These are phyloP conservation scores for Myopa testacea DNA, from an alignment of 2,888 invertebrate species.

Conservation along the genomic window DNA sequence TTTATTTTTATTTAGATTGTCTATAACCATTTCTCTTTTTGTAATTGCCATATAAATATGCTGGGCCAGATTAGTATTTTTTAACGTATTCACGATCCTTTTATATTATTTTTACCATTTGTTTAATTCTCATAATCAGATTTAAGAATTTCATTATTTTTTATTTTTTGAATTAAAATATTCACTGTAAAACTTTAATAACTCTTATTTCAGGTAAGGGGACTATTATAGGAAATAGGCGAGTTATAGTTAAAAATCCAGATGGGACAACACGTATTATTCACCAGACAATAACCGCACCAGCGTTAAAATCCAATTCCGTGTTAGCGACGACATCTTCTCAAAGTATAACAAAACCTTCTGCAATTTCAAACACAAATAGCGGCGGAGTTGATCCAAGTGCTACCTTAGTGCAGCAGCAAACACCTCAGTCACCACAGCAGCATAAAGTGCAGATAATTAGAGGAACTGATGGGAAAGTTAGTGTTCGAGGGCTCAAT, in stretches of 20 bases:
- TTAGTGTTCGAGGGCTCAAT: slow-evolving; percentile 90
- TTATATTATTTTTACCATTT: too few relatives aligned
- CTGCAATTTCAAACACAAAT: slow-evolving; percentile 20
- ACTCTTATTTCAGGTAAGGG: slow-evolving; percentile 50
- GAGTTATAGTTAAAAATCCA: slow-evolving; percentile 69
- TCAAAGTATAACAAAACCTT: slow-evolving; percentile 65
- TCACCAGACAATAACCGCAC: slow-evolving; percentile 74
- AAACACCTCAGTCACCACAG: slow-evolving; percentile 71
- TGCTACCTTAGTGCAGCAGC: slow-evolving; percentile 70
- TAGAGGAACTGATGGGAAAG: slow-evolving; percentile 89
- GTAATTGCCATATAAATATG: too few relatives aligned
- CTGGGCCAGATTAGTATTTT: too few relatives aligned
- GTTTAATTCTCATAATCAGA: too few relatives aligned
- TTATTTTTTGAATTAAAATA: too few relatives aligned
- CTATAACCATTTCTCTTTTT: too few relatives aligned
- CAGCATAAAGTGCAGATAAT: slow-evolving; percentile 89
- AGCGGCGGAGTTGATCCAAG: slow-evolving; percentile 57
- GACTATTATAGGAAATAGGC: slow-evolving; percentile 63
- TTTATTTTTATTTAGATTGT: too few relatives aligned
- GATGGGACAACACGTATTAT: slow-evolving; percentile 77
- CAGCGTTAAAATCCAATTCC: slow-evolving; percentile 68
- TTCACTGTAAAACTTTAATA: neutral
- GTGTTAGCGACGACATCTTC: slow-evolving; percentile 74
- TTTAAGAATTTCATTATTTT: too few relatives aligned
- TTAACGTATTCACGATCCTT: too few relatives aligned